Evolutionary conservation across 2,113 vertebrate species (phyloP).

Genomic region (Nematolebias whitei): DNA sequence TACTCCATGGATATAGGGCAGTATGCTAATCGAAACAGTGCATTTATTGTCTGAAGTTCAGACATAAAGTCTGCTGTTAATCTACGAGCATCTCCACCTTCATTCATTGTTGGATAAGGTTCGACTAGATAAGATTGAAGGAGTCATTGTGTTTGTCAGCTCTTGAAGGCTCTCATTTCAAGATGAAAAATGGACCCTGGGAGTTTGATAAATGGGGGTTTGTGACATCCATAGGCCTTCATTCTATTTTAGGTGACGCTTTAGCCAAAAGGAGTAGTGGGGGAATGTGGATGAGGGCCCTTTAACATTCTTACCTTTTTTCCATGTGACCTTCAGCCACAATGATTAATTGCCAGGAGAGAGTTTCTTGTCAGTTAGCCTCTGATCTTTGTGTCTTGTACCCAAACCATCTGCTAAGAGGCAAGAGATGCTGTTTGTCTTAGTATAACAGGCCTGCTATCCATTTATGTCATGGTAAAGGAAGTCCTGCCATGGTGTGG

Average conservation of each 20-base stretch:
- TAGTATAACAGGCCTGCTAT: constrained; percentile 69
- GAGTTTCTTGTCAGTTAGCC: constrained; percentile 84
- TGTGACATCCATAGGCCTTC: constrained; percentile 85
- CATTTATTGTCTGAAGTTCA: constrained; percentile 62
- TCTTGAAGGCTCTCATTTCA: constrained; percentile 83
- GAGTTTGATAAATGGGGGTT: constrained; percentile 86
- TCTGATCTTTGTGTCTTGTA: constrained; percentile 84
- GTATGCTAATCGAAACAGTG: constrained; percentile 54
- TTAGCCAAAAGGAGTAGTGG: constrained; percentile 66
- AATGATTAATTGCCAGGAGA: constrained; percentile 88
- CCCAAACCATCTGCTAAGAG: constrained; percentile 86
- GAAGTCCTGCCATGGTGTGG: constrained; percentile 51
- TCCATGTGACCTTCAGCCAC: constrained; percentile 81
- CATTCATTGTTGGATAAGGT: constrained; percentile 55
- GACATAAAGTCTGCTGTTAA: constrained; percentile 69
- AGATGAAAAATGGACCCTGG: constrained; percentile 83
- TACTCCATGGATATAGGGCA: constrained; percentile 39
- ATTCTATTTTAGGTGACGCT: constrained; percentile 79
- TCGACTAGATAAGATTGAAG: constrained; percentile 80
- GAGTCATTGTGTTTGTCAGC: constrained; percentile 82
- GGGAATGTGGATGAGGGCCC: constrained; percentile 72
- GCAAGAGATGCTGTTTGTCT: constrained; percentile 67
- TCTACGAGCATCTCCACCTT: constrained; percentile 67
- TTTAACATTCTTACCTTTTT: constrained; percentile 84
- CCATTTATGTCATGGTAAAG: constrained; percentile 75